Conservation (phyloP, 2,113 vertebrate genomes). For the Elgaria multicarinata region DNA sequence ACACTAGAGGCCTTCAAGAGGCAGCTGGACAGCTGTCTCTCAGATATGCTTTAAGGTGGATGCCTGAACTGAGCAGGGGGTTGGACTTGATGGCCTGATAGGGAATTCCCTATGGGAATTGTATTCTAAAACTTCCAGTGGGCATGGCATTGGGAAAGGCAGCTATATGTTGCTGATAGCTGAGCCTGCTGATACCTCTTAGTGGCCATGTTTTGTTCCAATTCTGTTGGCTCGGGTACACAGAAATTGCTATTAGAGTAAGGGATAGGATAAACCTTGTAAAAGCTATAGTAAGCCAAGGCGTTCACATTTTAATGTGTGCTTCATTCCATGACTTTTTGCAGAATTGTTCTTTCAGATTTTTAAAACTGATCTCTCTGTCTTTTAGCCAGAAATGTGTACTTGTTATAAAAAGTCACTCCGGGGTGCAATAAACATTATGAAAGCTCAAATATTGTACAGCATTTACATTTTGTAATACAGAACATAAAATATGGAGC, state of each 20-base stretch:
- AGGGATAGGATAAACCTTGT: neutral
- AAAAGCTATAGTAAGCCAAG: neutral
- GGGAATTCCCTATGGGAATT: too few relatives aligned
- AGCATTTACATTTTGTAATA: neutral
- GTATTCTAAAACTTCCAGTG: too few relatives aligned
- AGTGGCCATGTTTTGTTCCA: neutral
- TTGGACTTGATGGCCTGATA: too few relatives aligned
- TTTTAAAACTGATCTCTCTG: neutral
- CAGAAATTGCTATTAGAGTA: too few relatives aligned
- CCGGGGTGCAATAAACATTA: neutral
- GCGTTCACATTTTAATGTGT: neutral
- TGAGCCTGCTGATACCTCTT: neutral
- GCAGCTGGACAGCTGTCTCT: too few relatives aligned
- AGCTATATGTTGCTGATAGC: too few relatives aligned
- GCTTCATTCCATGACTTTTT: neutral
- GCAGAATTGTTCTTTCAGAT: neutral
- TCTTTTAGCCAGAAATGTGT: neutral
- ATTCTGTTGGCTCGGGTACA: neutral
- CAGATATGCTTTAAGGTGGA: too few relatives aligned
- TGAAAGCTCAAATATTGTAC: neutral
- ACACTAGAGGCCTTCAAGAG: too few relatives aligned
- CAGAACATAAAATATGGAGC: too few relatives aligned
- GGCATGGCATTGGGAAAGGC: too few relatives aligned
- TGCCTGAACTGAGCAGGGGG: too few relatives aligned
- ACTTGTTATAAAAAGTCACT: neutral